Percentiles rank a stretch among this genome's conserved stretches.
Conservation (phyloP, 2,888 invertebrate species). For the Parelbella ahira region DNA sequence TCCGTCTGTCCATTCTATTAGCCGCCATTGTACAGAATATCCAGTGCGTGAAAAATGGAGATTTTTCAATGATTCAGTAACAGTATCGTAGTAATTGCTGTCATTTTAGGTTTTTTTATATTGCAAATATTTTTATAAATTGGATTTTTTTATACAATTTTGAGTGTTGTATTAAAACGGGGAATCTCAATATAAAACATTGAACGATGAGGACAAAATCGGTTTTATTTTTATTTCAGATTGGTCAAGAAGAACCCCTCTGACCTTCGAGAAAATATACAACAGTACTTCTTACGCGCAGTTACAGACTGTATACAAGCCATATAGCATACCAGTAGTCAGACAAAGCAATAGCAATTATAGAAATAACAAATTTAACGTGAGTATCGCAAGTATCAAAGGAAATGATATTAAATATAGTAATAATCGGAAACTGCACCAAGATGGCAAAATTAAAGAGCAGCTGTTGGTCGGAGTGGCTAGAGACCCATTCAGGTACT, state of each 20-base stretch:
- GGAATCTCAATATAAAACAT: too few species aligned
- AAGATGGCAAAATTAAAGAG: conserved; percentile 27
- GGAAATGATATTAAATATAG: conserved; percentile 42
- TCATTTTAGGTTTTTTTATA: conserved; percentile 5
- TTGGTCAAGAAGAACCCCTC: conserved; percentile 37
- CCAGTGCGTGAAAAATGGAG: conserved; percentile 34
- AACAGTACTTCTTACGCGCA: conserved; percentile 64
- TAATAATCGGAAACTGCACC: conserved; percentile 30
- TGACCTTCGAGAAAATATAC: conserved; percentile 61
- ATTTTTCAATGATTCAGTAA: conserved; percentile 17
- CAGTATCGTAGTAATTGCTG: conserved; percentile 10
- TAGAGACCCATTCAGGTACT: conserved; percentile 63
- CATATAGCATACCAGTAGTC: conserved; percentile 41
- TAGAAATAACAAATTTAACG: conserved; percentile 18
- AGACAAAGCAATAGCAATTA: conserved; percentile 25
- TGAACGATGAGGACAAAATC: too few species aligned
- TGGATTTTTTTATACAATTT: conserved; percentile 1
- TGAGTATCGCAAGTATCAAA: conserved; percentile 36
- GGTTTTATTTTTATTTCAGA: conserved; percentile 44
- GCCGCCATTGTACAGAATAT: conserved; percentile 30
- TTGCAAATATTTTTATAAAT: background rate
- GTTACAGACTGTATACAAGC: conserved; percentile 41
- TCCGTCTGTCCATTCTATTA: conserved; percentile 33
- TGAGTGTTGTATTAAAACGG: too few species aligned
- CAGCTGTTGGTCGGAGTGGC: conserved; percentile 62